Evolutionary conservation across 1,140 invertebrate species (phyloP), one percentile per base, ranked within the genome.

Genomic region (Formica exsecta): DNA sequence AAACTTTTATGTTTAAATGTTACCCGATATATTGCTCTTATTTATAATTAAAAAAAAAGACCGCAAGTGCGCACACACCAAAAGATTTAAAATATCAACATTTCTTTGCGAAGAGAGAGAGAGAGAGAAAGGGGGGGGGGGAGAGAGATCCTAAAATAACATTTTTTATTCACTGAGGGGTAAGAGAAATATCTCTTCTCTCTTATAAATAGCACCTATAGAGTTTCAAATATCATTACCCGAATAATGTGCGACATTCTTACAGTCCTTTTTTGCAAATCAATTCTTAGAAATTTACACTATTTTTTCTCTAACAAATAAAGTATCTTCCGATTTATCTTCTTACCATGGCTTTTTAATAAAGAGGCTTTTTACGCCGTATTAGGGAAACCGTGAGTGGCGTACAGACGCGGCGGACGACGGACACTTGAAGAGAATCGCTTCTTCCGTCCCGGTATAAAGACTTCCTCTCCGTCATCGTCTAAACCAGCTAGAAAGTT

Each of bases 401-500:
- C 29, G 38, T 29, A 81, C 79, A 38, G 19, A 51, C 48, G 48
- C 25, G 68, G 13, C 91, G 91, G 87, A 92, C 91, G 65, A 85
- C 70, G 87, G 76, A 91, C 91, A 93, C 92, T 93, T 94, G 93
- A 92, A 88, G 92, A 92, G 85, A 73, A 54, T 65, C 73, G 66
- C 75, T 90, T 89, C 87, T 90, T 92, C 90, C 83, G 80, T 81
- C 92, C 74, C 86, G 87, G 92, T 94, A 93, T 94, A 94, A 94
- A 94, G 91, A 91, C 89, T 76, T 90, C 86, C 85, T 84, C 71
- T 84, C 73, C 83, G 44, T 51, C 73, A 71, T 75, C 76, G 89
- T 89, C 87, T 88, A 89, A 94, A 94, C 77, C 93, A 94, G 94
- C 94, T 94, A 94, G 94, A 94, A 94, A 94, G 79, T 68, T 81